Evolutionary conservation across 2,113 vertebrate species (phyloP), one percentile per base, ranked within the genome.

Genomic region (Brachyhypopomus gauderio): DNA sequence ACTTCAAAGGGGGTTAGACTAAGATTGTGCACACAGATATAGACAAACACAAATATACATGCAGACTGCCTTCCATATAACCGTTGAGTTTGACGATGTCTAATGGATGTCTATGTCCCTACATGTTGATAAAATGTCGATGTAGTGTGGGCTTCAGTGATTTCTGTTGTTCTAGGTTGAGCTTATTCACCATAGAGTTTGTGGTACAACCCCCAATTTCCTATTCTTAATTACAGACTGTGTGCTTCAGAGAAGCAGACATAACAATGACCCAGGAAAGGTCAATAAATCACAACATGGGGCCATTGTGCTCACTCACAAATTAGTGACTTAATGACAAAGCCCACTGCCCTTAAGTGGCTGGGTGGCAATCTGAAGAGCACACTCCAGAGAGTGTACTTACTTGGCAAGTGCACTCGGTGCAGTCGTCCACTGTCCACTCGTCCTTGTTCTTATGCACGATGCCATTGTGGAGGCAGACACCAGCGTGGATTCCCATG

Each of bases 361-460:
- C 19, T 62, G 20, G 81, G 69, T 72, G 58, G 38, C 45, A 64
- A 75, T 64, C 69, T 72, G 45, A n/a, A 67, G 23, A 55, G 62
- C 56, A 34, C 60, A 30, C n/a, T 70, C 34, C 6, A 60, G 25
- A 59, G 60, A 9, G 5, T 63, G 58, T 72, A 36, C 87, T 90
- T 89, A 96, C 96, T 93, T 96, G 97, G 90, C 98, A 99, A 88
- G 95, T 98, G 88, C 98, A 99, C 90, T 97, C 94, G 0, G 98
- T 99, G 86, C 98, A 99, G 89, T 95, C 95, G 3, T 99, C 97
- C 1, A 99, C 95, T 0, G 96, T 98, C 98, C 98, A 99, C 78
- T 97, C 96, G 0, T 95, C 96, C 5, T 89, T 93, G 84, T 98
- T 96, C 88, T 94, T 95, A 88, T 95, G 95, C 77, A 95, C 87